Percentiles rank a stretch among this genome's conserved stretches.
Conservation (phyloP, 2,888 invertebrate species). For the Noctua fimbriata region DNA sequence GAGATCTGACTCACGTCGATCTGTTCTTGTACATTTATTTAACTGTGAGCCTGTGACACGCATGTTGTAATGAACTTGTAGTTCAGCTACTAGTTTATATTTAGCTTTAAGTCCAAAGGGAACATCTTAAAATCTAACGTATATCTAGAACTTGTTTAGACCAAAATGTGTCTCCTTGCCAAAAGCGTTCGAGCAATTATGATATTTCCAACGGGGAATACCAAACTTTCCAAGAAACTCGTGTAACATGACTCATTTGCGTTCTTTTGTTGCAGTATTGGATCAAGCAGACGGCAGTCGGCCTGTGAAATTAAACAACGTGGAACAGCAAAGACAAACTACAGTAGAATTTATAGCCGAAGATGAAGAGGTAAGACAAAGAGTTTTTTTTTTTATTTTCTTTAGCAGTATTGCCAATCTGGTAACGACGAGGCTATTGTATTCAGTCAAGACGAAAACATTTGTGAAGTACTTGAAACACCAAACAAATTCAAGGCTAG, state of each 20-base stretch:
- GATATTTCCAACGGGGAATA: constrained; percentile 34
- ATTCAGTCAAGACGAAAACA: not conserved
- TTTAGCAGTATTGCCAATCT: constrained; percentile 6
- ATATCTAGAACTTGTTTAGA: constrained; percentile 19
- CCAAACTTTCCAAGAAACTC: constrained; percentile 34
- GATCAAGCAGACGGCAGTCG: constrained; percentile 82
- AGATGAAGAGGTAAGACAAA: constrained; percentile 83
- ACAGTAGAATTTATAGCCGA: constrained; percentile 84
- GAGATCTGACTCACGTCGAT: constrained; percentile 53
- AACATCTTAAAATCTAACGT: constrained; percentile 19
- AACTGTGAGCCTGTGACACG: constrained; percentile 25
- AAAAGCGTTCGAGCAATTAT: constrained; percentile 28
- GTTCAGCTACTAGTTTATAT: constrained; percentile 41
- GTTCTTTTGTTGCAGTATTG: constrained; percentile 84
- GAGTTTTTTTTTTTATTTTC: constrained; percentile 6
- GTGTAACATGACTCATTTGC: constrained; percentile 47
- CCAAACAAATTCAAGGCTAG: constrained; percentile 7
- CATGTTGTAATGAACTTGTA: constrained; percentile 44
- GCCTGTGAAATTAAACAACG: constrained; percentile 77
- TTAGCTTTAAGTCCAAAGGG: constrained; percentile 39
- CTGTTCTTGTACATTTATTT: constrained; percentile 46
- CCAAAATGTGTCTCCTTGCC: constrained; percentile 37
- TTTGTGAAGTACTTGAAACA: constrained; percentile 10
- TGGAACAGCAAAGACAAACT: constrained; percentile 83
- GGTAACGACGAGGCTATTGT: not conserved